Conservation (phyloP, 2,888 invertebrate species). For the Caenorhabditis sp. region DNA sequence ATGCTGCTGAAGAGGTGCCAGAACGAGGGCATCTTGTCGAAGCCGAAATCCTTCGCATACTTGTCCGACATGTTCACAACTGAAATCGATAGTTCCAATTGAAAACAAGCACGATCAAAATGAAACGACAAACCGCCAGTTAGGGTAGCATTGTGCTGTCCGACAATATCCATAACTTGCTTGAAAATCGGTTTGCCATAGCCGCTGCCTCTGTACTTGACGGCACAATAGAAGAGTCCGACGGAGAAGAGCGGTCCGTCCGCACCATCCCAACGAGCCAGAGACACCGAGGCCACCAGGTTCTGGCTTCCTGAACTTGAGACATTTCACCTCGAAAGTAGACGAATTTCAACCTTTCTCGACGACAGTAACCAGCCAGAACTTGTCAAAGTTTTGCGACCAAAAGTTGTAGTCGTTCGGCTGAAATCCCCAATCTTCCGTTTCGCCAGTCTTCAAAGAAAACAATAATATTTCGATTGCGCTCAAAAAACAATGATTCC, state of each 20-base stretch:
- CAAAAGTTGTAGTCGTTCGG: slow-evolving; percentile 54
- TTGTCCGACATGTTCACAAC: slow-evolving; percentile 54
- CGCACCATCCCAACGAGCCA: slow-evolving; percentile 33
- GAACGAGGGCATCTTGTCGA: slow-evolving; percentile 41
- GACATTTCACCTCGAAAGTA: background rate
- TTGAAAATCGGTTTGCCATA: slow-evolving; percentile 44
- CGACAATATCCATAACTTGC: slow-evolving; percentile 52
- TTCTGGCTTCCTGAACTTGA: slow-evolving; percentile 8
- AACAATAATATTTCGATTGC: background rate
- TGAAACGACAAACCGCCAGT: slow-evolving; percentile 40
- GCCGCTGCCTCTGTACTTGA: slow-evolving; percentile 46
- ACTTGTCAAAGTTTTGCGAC: slow-evolving; percentile 43
- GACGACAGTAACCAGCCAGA: slow-evolving; percentile 51
- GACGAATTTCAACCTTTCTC: slow-evolving; percentile 34
- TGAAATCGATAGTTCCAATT: no score
- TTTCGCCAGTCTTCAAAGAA: slow-evolving; percentile 41
- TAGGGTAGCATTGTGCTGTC: slow-evolving; percentile 44
- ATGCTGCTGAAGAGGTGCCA: slow-evolving; percentile 47
- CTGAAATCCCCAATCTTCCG: slow-evolving; percentile 58
- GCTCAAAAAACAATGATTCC: background rate
- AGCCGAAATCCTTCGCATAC: slow-evolving; percentile 51
- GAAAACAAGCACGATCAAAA: no score
- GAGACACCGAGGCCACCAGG: slow-evolving; percentile 34
- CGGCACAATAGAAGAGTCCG: slow-evolving; percentile 50
- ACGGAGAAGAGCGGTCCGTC: slow-evolving; percentile 50